Conservation (phyloP, 2,888 invertebrate genomes). For the Tetragnatha montana region DNA sequence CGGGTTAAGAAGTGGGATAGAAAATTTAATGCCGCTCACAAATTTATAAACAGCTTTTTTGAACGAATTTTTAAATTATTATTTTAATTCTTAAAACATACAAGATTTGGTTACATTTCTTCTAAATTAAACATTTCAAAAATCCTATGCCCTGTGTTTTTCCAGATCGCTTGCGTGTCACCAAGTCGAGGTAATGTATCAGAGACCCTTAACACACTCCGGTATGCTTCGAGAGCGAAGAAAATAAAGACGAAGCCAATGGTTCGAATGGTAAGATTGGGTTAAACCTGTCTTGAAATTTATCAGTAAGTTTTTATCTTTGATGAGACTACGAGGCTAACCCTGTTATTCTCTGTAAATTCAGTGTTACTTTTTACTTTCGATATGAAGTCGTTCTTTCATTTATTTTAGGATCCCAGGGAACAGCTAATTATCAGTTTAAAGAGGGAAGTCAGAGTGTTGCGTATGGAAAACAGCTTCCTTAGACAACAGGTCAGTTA, state of each 20-base stretch:
- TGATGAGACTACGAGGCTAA: too few species aligned
- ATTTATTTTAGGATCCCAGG: constrained; percentile 84
- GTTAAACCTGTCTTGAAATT: too few species aligned
- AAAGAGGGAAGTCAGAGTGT: constrained; percentile 88
- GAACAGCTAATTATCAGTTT: constrained; percentile 92
- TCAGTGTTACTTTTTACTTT: background rate
- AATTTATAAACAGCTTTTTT: too few species aligned
- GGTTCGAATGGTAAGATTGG: constrained; percentile 87
- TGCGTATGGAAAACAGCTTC: constrained; percentile 92
- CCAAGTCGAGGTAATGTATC: constrained; percentile 89
- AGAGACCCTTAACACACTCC: constrained; percentile 92
- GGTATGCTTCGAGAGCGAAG: constrained; percentile 94
- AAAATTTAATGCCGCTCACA: too few species aligned
- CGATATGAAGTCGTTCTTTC: background rate
- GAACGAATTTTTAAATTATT: too few species aligned
- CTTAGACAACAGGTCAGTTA: constrained; percentile 80
- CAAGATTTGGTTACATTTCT: too few species aligned
- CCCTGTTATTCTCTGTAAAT: too few species aligned
- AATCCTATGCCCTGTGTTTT: too few species aligned
- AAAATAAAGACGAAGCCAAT: constrained; percentile 94
- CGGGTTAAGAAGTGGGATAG: too few species aligned
- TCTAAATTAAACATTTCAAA: too few species aligned
- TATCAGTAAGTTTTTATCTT: too few species aligned
- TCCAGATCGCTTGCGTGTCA: constrained; percentile 94
- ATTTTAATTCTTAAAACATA: too few species aligned